Evolutionary conservation across 2,888 invertebrate genomes (phyloP).

Genomic region (Panzeria rudis): DNA sequence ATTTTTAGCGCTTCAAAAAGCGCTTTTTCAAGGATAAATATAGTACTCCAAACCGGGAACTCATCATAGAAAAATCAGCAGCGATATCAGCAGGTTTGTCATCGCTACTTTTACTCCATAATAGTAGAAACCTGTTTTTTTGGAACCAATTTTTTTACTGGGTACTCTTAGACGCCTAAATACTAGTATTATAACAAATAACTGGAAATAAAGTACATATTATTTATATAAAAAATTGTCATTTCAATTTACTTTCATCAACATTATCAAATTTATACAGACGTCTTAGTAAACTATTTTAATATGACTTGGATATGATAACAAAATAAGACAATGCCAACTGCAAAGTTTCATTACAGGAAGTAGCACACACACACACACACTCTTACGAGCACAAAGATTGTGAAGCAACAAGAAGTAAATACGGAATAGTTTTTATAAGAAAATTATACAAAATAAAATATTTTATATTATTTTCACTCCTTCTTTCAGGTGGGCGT

Average conservation of each 20-base stretch:
- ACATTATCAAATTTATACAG: constrained; percentile 42
- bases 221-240: constrained; percentile 51
- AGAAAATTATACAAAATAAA: constrained; percentile 39
- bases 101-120: too few relatives aligned
- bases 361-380: not conserved
- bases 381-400: not conserved
- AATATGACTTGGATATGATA: constrained; percentile 46
- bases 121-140: too few relatives aligned
- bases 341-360: constrained; percentile 37
- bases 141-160: too few relatives aligned
- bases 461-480: constrained; percentile 24
- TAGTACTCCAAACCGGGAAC: too few relatives aligned
- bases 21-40: too few relatives aligned
- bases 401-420: constrained; percentile 31
- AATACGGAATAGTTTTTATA: constrained; percentile 6
- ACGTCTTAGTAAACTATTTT: constrained; percentile 42
- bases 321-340: constrained; percentile 26
- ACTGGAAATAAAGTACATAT: not conserved
- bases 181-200: not conserved
- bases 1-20: too few relatives aligned
- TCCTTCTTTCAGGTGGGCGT: not conserved
- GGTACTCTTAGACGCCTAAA: constrained; percentile 7
- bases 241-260: constrained; percentile 52
- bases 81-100: too few relatives aligned
- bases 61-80: too few relatives aligned